Base-by-base conservation (phyloP, 2,113 vertebrate genomes). In the Neogale vison region DNA sequence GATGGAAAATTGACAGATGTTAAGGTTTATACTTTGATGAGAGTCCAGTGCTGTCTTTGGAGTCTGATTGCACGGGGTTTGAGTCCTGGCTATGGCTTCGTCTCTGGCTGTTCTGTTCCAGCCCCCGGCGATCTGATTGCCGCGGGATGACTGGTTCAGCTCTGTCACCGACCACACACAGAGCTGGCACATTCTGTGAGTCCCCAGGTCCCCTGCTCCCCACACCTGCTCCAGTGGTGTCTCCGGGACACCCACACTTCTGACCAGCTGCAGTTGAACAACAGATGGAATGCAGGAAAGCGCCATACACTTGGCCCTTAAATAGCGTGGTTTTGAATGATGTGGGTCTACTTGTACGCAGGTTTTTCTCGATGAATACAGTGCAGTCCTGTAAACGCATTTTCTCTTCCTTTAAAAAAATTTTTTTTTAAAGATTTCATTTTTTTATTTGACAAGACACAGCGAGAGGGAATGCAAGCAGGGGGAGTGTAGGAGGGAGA, bases 171-270 rank as follows among this genome's bases (percentile, higher is more conserved):
- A 36, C 31, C 8, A 4, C 74, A 4, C 74, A 36, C n/a, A 17
- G 50, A 42, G 18, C 47, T 45, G 26, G 26, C 61, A 29, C 11
- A n/a, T 24, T 42, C 39, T 31, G 36, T 7, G 50, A 39, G 26
- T 71, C 23, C 52, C 65, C 2, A 47, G 39, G 42, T 74, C 34
- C 34, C 17, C 34, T 18, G 6, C 34, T 17, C 34, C 17, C 67
- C 15, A 10, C 4, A 4, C 2, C 34, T 18, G 1, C 18, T 2
- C 2, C 4, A 12, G 17, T 45, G 57, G 39, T 39, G 2, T 24
- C 89, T 61, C 50, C 4, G 14, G n/a, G 29, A 39, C 52, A 34
- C 9, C 7, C 11, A 1, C 31, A 18, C 31, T 59, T 82, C 24
- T 59, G 24, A 76, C 47, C 57, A 52, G 7, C 29, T 65, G 1